Conservation (phyloP, 2,113 vertebrate species). For the Alexandromys fortis region DNA sequence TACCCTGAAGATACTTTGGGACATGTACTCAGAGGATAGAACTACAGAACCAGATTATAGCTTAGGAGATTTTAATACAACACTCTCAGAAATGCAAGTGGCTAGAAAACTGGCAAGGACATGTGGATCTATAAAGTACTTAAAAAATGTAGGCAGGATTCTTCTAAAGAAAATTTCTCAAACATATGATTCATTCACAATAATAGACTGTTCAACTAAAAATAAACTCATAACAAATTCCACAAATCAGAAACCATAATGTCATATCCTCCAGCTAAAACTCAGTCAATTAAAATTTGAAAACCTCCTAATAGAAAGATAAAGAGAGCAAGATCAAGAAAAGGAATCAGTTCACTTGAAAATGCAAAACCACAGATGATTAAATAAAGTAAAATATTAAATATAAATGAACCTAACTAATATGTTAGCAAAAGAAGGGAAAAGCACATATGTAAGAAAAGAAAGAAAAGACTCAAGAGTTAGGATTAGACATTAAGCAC, state of each 20-base stretch:
- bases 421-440: neutral
- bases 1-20: neutral
- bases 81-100: slow-evolving; percentile 23
- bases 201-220: neutral
- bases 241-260: neutral
- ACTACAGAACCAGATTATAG: neutral
- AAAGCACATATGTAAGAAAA: neutral
- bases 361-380: neutral
- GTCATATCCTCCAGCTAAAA: neutral
- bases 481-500: neutral
- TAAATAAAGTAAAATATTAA: slow-evolving; percentile 25
- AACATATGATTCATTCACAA: neutral
- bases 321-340: neutral
- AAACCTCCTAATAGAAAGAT: neutral
- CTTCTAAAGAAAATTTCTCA: neutral
- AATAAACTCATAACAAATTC: neutral
- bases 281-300: neutral
- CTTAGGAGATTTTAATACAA: slow-evolving; percentile 34
- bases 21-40: neutral
- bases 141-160: neutral
- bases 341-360: neutral
- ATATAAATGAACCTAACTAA: slow-evolving; percentile 30
- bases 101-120: neutral
- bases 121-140: neutral
- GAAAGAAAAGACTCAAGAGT: neutral